Evolutionary conservation across 2,888 invertebrate species (phyloP), one percentile per base, ranked within the genome.

Genomic region (Sphaerolaimus hirsutus): DNA sequence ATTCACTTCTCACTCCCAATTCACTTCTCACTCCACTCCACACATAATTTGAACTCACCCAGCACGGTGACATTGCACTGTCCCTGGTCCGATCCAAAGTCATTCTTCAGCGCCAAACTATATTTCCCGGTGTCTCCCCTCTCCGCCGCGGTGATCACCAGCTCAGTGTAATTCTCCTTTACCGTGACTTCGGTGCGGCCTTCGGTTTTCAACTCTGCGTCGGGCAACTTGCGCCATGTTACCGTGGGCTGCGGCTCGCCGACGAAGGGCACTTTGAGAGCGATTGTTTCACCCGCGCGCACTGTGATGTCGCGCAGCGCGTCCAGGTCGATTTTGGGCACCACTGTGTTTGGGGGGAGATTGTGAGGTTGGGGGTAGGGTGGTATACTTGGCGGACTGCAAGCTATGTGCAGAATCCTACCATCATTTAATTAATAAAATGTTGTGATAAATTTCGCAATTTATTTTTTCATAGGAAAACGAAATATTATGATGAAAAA

Each of bases 241-340:
- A 80, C 80, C 22, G 75, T 79, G 1, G 97, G 97, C 55, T 79
- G 78, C 0, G 97, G 97, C 5, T 87, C 80, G 0, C 91, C 93
- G 66, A 81, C 81, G 55, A 93, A 83, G 23, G 91, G 87, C 49
- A 97, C 77, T 46, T 79, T 79, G 70, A 86, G 86, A 57, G 80
- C 81, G 60, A 97, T 81, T 48, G 82, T 79, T 61, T 89, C 82
- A 51, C 93, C 62, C 46, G 82, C 89, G 60, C 80, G 79, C 22
- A 89, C 86, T 26, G 78, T 78, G 55, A 91, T 75, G 65, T 97
- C 89, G 62, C 79, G 76, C 45, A 97, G 71, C 12, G 80, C 74
- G 55, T 77, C 76, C 56, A 81, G 79, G 62, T 87, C 84, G 60
- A 93, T 81, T 61, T 75, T 77, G 41, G 93, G 97, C 36, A 82